These are phyloP conservation scores for Buceros bicornis DNA, from an alignment of 2,797 vertebrate species.

Conservation along the genomic window DNA sequence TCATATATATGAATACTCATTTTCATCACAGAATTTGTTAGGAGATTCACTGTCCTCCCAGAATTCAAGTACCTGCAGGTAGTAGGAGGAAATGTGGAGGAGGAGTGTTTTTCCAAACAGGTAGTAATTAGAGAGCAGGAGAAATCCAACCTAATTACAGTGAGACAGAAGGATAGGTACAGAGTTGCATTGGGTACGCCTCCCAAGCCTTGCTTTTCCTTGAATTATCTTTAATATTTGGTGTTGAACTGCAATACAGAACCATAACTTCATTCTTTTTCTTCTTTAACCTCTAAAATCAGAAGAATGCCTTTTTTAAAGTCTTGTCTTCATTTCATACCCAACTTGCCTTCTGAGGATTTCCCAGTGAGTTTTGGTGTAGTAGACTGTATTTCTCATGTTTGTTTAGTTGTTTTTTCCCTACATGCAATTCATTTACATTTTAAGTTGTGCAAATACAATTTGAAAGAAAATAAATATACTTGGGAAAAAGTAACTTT, in stretches of 20 bases:
- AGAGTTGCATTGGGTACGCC: not conserved
- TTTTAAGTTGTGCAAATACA: not conserved
- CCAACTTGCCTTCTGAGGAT: not conserved
- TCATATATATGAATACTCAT: not conserved
- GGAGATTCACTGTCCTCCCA: not conserved
- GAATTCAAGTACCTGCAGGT: not conserved
- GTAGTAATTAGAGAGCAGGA: not conserved
- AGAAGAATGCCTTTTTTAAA: not conserved
- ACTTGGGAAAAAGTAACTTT: not conserved
- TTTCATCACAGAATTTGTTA: not conserved
- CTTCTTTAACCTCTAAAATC: not conserved
- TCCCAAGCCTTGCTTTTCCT: not conserved
- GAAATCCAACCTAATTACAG: not conserved
- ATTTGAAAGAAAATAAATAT: not conserved
- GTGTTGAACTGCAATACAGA: not conserved
- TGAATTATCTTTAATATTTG: not conserved
- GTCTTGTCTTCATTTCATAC: accelerated
- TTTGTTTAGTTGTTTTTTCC: not conserved
- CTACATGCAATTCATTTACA: not conserved
- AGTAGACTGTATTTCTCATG: not conserved
- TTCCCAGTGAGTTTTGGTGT: not conserved
- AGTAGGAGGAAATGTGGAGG: not conserved
- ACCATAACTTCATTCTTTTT: not conserved
- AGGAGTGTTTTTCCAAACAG: not conserved
- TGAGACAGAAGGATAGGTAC: not conserved